A percentile compares a stretch with the other conserved stretches of the same genome.
Conservation (phyloP, 2,113 vertebrate genomes). For the Amblyopsis rosae region DNA sequence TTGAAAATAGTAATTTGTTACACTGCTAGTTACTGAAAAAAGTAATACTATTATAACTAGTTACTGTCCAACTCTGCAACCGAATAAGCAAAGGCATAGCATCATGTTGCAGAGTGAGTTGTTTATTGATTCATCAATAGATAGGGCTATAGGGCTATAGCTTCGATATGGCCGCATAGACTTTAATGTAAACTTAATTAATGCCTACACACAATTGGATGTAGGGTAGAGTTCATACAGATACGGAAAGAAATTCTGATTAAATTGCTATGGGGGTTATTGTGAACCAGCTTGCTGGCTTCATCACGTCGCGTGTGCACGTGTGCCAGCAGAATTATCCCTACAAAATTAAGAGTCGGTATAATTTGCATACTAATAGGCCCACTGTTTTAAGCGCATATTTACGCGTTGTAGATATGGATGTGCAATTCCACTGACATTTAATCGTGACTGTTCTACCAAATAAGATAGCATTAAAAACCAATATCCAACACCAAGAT, state of each 20-base stretch:
- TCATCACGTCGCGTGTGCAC: constrained; percentile 9
- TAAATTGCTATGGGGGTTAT: constrained; percentile 37
- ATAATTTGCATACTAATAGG: constrained; percentile 67
- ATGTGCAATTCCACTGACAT: constrained; percentile 1
- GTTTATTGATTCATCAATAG: constrained; percentile 2
- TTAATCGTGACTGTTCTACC: constrained; percentile 17
- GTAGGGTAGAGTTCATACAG: constrained; percentile 31
- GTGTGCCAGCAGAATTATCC: constrained; percentile 31
- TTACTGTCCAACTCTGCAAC: background rate
- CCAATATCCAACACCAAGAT: constrained; percentile 9
- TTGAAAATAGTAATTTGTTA: too few species aligned
- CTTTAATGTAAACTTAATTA: background rate
- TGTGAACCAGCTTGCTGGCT: constrained; percentile 22
- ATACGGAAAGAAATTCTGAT: constrained; percentile 49
- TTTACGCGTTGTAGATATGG: constrained; percentile 30
- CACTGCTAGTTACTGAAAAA: too few species aligned
- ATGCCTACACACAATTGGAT: too few species aligned
- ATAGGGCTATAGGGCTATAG: background rate
- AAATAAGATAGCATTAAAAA: constrained; percentile 13
- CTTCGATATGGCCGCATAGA: constrained; percentile 12
- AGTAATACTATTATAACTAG: too few species aligned
- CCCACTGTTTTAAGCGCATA: constrained; percentile 39
- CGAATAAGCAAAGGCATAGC: background rate
- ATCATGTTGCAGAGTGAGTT: background rate
- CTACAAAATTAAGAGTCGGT: constrained; percentile 46